These are phyloP conservation scores for Hucho hucho DNA, from an alignment of 2,113 vertebrate species.

Conservation along the genomic window DNA sequence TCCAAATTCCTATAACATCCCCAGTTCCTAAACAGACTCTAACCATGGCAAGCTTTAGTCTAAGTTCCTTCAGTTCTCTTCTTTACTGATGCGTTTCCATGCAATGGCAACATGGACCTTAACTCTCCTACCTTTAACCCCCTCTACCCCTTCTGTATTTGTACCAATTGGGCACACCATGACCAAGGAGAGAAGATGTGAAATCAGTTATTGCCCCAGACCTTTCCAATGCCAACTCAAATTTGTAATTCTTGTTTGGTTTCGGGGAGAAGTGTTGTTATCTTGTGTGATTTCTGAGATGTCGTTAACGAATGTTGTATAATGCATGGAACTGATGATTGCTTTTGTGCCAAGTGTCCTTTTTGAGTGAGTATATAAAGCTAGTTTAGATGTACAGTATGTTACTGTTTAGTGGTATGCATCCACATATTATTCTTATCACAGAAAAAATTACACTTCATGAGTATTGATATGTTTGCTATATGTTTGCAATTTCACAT, in stretches of 20 bases:
- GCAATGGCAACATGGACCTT: slow-evolving; percentile 39
- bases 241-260: not conserved
- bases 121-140: slow-evolving; percentile 50
- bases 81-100: slow-evolving; percentile 35
- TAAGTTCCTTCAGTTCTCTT: not conserved
- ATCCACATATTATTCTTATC: no score
- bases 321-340: slow-evolving; percentile 15
- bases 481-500: not conserved
- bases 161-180: slow-evolving; percentile 77
- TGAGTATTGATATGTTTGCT: not conserved
- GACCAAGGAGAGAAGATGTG: slow-evolving; percentile 6
- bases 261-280: not conserved
- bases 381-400: not conserved
- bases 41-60: slow-evolving; percentile 1
- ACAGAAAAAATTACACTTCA: not conserved
- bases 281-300: slow-evolving; percentile 15
- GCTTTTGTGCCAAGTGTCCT: not conserved
- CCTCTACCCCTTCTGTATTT: slow-evolving; percentile 53
- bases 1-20: slow-evolving; percentile 16
- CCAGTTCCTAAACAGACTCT: not conserved
- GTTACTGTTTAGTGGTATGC: no score
- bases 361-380: not conserved
- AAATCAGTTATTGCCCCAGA: slow-evolving; percentile 2
- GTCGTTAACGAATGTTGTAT: not conserved
- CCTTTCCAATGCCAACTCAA: not conserved